Percentiles rank a stretch among this genome's conserved stretches.
phyloP scores from a whole-genome alignment of 37 sponge, comb jelly and placozoan genomes.

The Spongilla lacustris region DNA sequence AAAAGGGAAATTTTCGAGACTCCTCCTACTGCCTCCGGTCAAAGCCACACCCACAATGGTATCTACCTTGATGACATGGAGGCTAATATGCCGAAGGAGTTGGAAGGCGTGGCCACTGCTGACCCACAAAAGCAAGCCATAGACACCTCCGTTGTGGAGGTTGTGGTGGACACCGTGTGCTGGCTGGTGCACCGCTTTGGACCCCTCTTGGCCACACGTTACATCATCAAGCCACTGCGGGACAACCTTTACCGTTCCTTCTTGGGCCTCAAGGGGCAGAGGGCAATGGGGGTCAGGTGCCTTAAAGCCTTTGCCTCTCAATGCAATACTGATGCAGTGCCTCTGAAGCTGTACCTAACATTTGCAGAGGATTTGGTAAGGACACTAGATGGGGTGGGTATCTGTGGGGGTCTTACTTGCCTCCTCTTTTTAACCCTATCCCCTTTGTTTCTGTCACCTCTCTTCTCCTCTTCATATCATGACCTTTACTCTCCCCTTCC shows the following conservation, averaged over 20 bases:
- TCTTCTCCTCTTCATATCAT: too few species aligned
- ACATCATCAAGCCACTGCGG: conserved; percentile 71
- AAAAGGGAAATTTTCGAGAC: not conserved
- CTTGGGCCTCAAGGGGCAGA: conserved; percentile 25
- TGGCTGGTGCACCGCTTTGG: conserved; percentile 81
- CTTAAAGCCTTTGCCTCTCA: conserved; percentile 40
- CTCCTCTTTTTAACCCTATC: not conserved
- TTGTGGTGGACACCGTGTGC: conserved; percentile 65
- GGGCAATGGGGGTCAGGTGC: conserved; percentile 27
- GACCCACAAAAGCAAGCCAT: conserved; percentile 40
- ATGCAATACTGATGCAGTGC: conserved; percentile 53
- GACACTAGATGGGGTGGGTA: not conserved
- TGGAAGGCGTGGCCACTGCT: not conserved
- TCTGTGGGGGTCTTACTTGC: too few species aligned
- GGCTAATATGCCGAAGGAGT: not conserved
- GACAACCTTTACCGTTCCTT: conserved; percentile 72
- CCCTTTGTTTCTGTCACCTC: not conserved
- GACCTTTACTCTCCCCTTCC: too few species aligned
- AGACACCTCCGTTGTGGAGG: conserved; percentile 31
- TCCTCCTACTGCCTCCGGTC: not conserved
- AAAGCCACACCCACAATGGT: not conserved
- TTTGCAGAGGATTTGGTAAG: conserved; percentile 68
- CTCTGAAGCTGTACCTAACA: conserved; percentile 61
- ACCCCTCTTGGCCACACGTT: conserved; percentile 67
- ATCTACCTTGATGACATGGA: not conserved